Base-by-base conservation (phyloP, 2,113 vertebrate genomes). In the Oryzias woworae region DNA sequence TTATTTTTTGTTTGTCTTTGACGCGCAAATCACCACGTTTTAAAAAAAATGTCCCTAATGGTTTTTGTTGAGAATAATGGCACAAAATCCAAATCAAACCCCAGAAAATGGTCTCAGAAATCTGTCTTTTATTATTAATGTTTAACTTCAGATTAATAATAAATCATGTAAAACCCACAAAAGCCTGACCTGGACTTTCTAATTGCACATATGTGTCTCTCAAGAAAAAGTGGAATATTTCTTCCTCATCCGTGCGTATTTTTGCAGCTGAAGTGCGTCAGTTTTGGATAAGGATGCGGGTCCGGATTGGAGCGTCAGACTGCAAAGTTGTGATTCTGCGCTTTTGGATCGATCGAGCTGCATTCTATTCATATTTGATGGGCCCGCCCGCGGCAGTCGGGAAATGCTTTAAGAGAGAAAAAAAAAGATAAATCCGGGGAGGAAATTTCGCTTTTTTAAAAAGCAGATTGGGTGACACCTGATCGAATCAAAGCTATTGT, bases 311-410 rank as follows among this genome's bases (percentile, higher is more conserved):
- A 79, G 66, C 64, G 71, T 62, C 26, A 82, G 73, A 89, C 86
- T 89, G 74, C 72, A 74, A 0, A 65, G 81, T 85, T 92, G 77
- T 88, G 89, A 92, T 93, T 93, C 83, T 44, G 47, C 78, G 77
- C 77, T 55, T 68, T 80, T 75, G 20, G 57, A 91, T 88, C 89
- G 80, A 90, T 92, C 72, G 70, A 77, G 65, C 59, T 48, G 15
- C 78, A 58, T 84, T 84, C 87, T 89, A 92, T 91, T 88, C 88
- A 89, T 92, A 90, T 93, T 92, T 92, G 52, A 89, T 92, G 75
- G 90, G 81, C 88, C 88, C 77, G 36, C 36, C 36, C 4, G 36
- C 74, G 90, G 85, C 78, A 17, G 59, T 76, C 61, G 79, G 58
- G 78, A 78, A 87, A 79, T 80, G 87, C 67, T 72, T 77, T 76